Conservation (phyloP, 92 coral and sea anemone genomes). For the Epizoanthus rinbou region DNA sequence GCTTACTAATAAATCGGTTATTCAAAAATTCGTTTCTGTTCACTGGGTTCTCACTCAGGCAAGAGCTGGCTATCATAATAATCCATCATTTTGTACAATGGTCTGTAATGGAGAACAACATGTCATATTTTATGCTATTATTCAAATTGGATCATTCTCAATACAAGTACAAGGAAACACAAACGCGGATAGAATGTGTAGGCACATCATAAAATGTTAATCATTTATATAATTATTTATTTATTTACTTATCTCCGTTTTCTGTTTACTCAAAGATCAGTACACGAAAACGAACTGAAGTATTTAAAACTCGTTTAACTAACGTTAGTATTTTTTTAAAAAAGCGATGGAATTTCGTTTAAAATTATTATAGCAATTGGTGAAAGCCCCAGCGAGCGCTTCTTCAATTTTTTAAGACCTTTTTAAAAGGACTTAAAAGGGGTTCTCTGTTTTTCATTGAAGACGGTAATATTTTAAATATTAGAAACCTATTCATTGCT, state of each 20-base stretch:
- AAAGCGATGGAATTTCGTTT: no score
- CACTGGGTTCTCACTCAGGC: background rate
- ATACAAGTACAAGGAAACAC: background rate
- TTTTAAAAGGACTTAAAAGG: no score
- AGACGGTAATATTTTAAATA: no score
- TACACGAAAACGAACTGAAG: background rate
- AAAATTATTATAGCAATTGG: no score
- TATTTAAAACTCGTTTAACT: no score
- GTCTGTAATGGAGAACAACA: constrained; percentile 9
- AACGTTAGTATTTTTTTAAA: no score
- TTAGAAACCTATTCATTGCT: background rate
- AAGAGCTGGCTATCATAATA: background rate
- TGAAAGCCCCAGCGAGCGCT: no score
- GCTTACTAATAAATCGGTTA: background rate
- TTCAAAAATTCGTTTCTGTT: constrained; percentile 2
- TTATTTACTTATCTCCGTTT: background rate
- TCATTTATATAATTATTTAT: constrained; percentile 10
- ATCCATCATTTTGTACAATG: background rate
- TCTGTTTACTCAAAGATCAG: background rate
- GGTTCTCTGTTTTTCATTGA: no score
- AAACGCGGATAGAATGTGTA: background rate
- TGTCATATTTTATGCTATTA: background rate
- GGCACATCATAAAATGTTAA: background rate
- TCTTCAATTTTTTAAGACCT: no score
- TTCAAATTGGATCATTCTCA: background rate